Base-by-base conservation (phyloP, 2,113 vertebrate genomes). In the Cyprinodon variegatus region DNA sequence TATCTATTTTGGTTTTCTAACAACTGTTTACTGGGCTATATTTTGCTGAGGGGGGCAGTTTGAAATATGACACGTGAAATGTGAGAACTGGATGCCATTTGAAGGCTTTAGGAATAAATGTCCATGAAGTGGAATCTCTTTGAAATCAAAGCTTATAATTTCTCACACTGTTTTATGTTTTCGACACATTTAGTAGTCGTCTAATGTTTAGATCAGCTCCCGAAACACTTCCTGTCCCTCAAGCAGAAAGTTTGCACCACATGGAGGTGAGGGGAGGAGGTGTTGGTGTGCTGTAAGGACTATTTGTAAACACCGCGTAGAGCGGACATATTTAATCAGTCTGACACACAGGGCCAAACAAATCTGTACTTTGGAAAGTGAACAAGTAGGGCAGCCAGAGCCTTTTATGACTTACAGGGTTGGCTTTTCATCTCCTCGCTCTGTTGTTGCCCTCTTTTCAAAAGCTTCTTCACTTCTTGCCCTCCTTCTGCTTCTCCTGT, bases 381-480 rank as follows among this genome's bases (percentile, higher is more conserved):
- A 81, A 83, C 78, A 90, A 89, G 78, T 85, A 71, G 83, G 77
- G 37, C 86, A 86, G 77, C 77, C 83, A 89, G 61, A 65, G n/a
- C 39, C 11, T 15, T 79, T 77, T 71, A 74, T 71, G 75, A 81
- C 46, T 57, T 67, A 60, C 62, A n/a, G 70, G 73, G 22, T 13
- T 75, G 3, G 4, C 37, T 12, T 76, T 68, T 72, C 43, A 80
- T 70, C 64, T 13, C 50, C 61, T 69, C 11, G 20, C 37, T 68
- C 48, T 61, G 4, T 66, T 50, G 79, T 53, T 67, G 62, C 65
- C 63, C 66, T 74, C 50, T 74, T 77, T 72, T 76, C 29, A 63
- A 68, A 63, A 61, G 12, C 17, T 13, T 50, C n/a, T 15, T 65
- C 61, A 65, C 39, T 61, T 61, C 38, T 11, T 65, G 15, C 38